A percentile compares a stretch with the other conserved stretches of the same genome.
phyloP scores from a whole-genome alignment of 2,113 vertebrate species.

The Gopherus flavomarginatus region DNA sequence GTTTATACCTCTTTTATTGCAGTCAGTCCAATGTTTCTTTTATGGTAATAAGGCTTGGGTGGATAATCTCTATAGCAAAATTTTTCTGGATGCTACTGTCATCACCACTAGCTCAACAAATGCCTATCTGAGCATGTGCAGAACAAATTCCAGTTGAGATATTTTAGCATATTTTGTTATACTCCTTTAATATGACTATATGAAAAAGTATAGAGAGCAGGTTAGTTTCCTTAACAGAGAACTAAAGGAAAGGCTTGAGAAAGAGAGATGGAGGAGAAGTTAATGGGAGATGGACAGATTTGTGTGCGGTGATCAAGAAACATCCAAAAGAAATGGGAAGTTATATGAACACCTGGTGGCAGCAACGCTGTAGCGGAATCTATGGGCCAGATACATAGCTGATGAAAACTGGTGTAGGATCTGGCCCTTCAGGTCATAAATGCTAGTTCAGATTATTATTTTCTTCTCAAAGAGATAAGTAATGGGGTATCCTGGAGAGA shows the following conservation, averaged over 20 bases:
- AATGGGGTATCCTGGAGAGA: not conserved
- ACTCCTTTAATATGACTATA: not conserved
- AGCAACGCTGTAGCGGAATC: not conserved
- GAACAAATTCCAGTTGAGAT: not conserved
- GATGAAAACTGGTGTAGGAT: accelerated
- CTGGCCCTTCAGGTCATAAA: not conserved
- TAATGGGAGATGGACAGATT: not conserved
- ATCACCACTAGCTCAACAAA: not conserved
- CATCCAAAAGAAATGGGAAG: not conserved
- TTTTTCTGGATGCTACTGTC: not conserved
- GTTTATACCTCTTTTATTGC: not conserved
- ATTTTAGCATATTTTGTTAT: not conserved
- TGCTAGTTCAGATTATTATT: not conserved
- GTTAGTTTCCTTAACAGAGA: not conserved
- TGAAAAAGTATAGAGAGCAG: not conserved
- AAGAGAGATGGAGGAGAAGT: not conserved
- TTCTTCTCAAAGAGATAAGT: not conserved
- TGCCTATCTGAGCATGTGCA: not conserved
- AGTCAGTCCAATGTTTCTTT: not conserved
- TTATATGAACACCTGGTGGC: not conserved
- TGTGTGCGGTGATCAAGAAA: not conserved
- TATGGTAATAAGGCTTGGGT: not conserved
- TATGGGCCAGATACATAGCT: not conserved
- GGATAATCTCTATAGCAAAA: not conserved
- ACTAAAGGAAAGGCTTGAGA: not conserved